These are phyloP conservation scores for Maconellicoccus hirsutus DNA, from an alignment of 1,140 invertebrate species.

Conservation along the genomic window DNA sequence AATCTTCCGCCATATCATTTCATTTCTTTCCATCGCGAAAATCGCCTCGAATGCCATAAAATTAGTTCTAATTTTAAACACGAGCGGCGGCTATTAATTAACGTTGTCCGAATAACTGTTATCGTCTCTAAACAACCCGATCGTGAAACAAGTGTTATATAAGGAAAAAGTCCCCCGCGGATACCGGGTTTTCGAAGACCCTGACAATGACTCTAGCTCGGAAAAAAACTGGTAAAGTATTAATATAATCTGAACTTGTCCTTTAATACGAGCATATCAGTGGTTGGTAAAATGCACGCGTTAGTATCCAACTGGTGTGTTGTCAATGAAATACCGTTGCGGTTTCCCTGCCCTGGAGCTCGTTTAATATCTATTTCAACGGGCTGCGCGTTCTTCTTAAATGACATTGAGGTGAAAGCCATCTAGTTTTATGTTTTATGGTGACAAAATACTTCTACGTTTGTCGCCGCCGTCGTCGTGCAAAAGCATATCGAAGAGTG, in stretches of 20 bases:
- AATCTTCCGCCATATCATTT: background rate
- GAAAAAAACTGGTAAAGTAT: conserved; percentile 12
- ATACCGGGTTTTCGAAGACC: conserved; percentile 1
- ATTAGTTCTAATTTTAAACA: conserved; percentile 4
- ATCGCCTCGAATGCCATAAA: too few relatives aligned
- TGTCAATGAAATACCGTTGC: too few relatives aligned
- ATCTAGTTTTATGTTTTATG: too few relatives aligned
- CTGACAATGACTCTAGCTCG: conserved; percentile 6
- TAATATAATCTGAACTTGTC: conserved; percentile 6
- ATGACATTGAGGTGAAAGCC: too few relatives aligned
- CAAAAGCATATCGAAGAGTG: too few relatives aligned
- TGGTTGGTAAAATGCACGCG: background rate
- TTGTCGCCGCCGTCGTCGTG: too few relatives aligned
- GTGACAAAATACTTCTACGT: too few relatives aligned
- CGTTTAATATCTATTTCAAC: too few relatives aligned
- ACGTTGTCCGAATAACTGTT: conserved; percentile 8
- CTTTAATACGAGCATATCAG: background rate
- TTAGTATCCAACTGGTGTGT: too few relatives aligned
- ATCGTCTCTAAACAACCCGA: background rate
- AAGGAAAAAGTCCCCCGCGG: conserved; percentile 11
- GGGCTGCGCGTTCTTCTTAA: too few relatives aligned
- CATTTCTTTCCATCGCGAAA: background rate
- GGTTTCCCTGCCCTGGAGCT: too few relatives aligned
- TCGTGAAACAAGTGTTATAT: conserved; percentile 5
- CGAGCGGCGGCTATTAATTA: background rate